Evolutionary conservation across 2,888 invertebrate species (phyloP), one percentile per base, ranked within the genome.

Genomic region (Hydriomena furcata): DNA sequence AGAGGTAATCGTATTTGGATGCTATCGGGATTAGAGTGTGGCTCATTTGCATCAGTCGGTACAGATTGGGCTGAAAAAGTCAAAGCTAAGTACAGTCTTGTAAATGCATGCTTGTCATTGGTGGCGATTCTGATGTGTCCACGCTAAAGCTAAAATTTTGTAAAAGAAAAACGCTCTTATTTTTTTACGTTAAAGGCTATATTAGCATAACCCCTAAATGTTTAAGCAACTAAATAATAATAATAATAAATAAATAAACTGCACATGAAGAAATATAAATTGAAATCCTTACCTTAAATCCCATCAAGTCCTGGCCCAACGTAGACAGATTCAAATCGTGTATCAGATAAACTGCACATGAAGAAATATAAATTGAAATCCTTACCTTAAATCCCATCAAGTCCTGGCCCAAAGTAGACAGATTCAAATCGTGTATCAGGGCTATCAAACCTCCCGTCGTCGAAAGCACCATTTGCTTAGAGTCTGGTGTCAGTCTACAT

Each of bases 391-490:
- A 97, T 43, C 95, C 96, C 68, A 93, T 93, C 61, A 98, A 91
- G 82, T 98, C 97, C 57, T 93, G 92, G 13, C 93, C 93, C 63
- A 98, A 84, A 1, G 94, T 95, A 23, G 93, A 91, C 55, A 98
- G 91, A 82, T 97, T 95, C 52, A 98, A 91, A 79, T 98, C 93
- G 75, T 98, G 98, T 56, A 98, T 94, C 25, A 98, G 93, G 69
- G 98, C 95, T 43, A 98, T 92, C 74, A 97, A 95, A 5, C 98
- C 98, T 20, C 95, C 95, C 0, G 97, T 96, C 0, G 98, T 98
- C 60, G 97, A 96, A 78, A 98, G 94, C 11, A 98, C 92, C 92
- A 98, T 94, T 86, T 98, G 97, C 31, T 92, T 93, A 1, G 95
- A 94, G 71, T 97, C 96, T 0, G 97, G 97, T 2, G 96, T 94